These are phyloP conservation scores for Mayetiola destructor DNA, from an alignment of 2,888 invertebrate genomes.

Conservation along the genomic window DNA sequence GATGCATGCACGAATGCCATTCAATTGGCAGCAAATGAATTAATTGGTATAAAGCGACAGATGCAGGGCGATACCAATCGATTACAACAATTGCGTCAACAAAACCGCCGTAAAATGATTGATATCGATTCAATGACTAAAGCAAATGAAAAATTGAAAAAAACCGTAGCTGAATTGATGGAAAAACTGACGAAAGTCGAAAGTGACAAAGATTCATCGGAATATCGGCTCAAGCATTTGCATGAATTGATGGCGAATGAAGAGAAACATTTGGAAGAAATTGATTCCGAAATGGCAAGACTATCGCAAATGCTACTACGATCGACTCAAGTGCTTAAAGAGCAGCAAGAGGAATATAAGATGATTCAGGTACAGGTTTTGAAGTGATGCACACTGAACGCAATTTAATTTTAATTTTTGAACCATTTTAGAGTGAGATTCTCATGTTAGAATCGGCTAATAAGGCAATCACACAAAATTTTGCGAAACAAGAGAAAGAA, in stretches of 20 bases:
- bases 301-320: slow-evolving; percentile 29
- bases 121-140: slow-evolving; percentile 23
- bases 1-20: slow-evolving; percentile 28
- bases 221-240: slow-evolving; percentile 29
- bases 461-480: slow-evolving; percentile 21
- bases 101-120: slow-evolving; percentile 26
- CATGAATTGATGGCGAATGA: slow-evolving; percentile 29
- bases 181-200: slow-evolving; percentile 30
- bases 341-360: slow-evolving; percentile 27
- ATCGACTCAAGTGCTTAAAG: slow-evolving; percentile 27
- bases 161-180: slow-evolving; percentile 29
- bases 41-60: slow-evolving; percentile 27
- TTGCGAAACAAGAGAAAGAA: slow-evolving; percentile 31
- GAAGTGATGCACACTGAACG: neutral
- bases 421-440: slow-evolving; percentile 23
- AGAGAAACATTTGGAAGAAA: slow-evolving; percentile 20
- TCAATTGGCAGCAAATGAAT: slow-evolving; percentile 33
- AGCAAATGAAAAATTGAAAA: slow-evolving; percentile 24
- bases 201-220: slow-evolving; percentile 27
- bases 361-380: slow-evolving; percentile 19
- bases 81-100: slow-evolving; percentile 27
- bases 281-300: slow-evolving; percentile 27
- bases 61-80: slow-evolving; percentile 27
- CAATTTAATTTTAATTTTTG: neutral
- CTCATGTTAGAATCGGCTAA: slow-evolving; percentile 24